Evolutionary conservation across 2,888 invertebrate genomes (phyloP).

Genomic region (Chloroclysta siterata): DNA sequence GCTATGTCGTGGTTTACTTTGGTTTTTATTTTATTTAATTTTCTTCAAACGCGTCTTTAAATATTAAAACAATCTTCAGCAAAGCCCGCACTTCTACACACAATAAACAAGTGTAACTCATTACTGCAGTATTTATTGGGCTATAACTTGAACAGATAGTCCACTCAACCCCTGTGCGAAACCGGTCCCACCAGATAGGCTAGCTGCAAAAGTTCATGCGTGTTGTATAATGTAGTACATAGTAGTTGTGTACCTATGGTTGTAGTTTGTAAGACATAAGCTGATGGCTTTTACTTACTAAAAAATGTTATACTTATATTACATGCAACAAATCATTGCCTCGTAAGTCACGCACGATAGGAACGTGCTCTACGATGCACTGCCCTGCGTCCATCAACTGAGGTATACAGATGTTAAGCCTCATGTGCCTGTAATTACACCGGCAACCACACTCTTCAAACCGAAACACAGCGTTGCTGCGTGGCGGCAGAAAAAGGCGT

Average conservation of each 20-base stretch:
- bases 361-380: no score
- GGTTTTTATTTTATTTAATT: not conserved
- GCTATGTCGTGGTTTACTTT: not conserved
- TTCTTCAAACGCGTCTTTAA: slow-evolving; percentile 10
- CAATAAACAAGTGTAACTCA: slow-evolving; percentile 31
- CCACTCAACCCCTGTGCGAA: slow-evolving; percentile 44
- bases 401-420: no score
- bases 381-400: no score
- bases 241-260: slow-evolving; percentile 50
- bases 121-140: slow-evolving; percentile 34
- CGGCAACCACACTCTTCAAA: no score
- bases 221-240: slow-evolving; percentile 59
- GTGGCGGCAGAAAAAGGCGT: no score
- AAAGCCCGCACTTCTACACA: slow-evolving; percentile 24
- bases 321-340: no score
- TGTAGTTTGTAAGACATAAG: slow-evolving; percentile 33
- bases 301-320: no score
- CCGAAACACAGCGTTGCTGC: no score
- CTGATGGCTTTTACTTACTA: not conserved
- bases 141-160: slow-evolving; percentile 37
- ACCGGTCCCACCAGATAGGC: slow-evolving; percentile 68
- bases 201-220: slow-evolving; percentile 72
- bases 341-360: no score
- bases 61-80: slow-evolving; percentile 29
- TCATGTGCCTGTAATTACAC: no score